These are phyloP conservation scores for Cryptomyrus ogoouensis DNA, from an alignment of 2,113 vertebrate genomes.

Conservation along the genomic window DNA sequence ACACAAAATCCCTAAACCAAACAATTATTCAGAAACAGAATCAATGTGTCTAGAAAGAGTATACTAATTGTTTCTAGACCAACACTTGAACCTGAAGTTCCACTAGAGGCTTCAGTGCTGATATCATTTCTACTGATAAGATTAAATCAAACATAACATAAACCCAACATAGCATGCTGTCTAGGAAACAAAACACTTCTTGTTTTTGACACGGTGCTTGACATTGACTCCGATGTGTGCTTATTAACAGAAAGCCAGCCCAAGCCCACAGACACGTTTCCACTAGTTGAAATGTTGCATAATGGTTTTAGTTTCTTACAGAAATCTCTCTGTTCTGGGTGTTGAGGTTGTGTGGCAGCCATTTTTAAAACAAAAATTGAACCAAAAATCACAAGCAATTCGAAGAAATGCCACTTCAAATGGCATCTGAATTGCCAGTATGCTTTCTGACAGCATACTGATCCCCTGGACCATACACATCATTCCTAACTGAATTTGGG, in stretches of 20 bases:
- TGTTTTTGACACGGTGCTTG: neutral
- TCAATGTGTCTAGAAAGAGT: neutral
- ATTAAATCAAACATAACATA: neutral
- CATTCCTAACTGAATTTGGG: neutral
- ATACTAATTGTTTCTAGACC: neutral
- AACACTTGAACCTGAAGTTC: neutral
- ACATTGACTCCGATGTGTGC: neutral
- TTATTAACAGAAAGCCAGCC: neutral
- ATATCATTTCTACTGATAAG: neutral
- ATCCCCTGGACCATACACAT: neutral
- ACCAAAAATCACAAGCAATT: neutral
- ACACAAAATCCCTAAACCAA: too few species aligned
- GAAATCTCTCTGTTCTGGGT: neutral
- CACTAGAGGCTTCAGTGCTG: neutral
- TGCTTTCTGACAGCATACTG: neutral
- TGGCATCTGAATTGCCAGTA: neutral
- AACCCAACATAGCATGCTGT: neutral
- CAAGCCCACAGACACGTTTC: neutral
- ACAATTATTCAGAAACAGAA: too few species aligned
- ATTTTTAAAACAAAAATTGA: neutral
- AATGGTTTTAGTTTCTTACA: neutral
- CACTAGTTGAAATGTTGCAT: neutral
- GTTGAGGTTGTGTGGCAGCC: neutral
- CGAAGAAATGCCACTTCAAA: neutral
- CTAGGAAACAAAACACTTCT: neutral